phyloP scores from a whole-genome alignment of 2,888 invertebrate species.

The Lepidochrysops patricia region DNA sequence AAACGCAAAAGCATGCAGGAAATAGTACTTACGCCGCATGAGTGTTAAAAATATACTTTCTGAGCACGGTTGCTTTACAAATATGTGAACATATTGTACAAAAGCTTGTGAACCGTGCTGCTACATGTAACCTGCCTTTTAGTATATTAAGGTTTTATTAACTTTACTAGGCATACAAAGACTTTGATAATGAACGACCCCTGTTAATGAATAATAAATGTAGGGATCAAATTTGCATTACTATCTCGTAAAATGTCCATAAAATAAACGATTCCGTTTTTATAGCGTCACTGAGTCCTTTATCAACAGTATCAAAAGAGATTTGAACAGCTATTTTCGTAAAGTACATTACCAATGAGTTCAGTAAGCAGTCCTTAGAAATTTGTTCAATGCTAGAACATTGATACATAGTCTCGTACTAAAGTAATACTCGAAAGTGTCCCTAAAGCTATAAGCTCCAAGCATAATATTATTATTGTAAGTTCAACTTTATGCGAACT shows the following conservation, averaged over 20 bases:
- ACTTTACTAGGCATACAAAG: background rate
- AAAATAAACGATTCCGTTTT: background rate
- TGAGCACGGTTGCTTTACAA: too few relatives aligned
- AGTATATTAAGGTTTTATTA: background rate
- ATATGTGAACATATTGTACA: too few relatives aligned
- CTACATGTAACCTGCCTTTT: background rate
- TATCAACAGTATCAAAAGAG: background rate
- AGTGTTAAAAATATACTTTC: too few relatives aligned
- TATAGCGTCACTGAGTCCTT: background rate
- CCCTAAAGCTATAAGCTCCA: too few relatives aligned
- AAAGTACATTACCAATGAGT: background rate
- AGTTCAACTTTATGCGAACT: too few relatives aligned
- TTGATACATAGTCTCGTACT: too few relatives aligned
- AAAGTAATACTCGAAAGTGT: too few relatives aligned
- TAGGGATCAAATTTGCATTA: conserved; percentile 11
- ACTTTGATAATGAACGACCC: background rate
- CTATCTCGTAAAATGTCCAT: conserved; percentile 7
- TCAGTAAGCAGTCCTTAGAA: too few relatives aligned
- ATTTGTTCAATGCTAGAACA: too few relatives aligned
- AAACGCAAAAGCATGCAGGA: too few relatives aligned
- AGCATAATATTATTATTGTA: too few relatives aligned
- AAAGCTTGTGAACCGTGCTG: background rate
- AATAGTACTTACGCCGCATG: too few relatives aligned
- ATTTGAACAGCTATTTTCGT: background rate
- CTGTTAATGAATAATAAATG: conserved; percentile 6